Evolutionary conservation across 2,113 vertebrate genomes (phyloP), one percentile per base, ranked within the genome.

Genomic region (Brachypodius melanocephalos): DNA sequence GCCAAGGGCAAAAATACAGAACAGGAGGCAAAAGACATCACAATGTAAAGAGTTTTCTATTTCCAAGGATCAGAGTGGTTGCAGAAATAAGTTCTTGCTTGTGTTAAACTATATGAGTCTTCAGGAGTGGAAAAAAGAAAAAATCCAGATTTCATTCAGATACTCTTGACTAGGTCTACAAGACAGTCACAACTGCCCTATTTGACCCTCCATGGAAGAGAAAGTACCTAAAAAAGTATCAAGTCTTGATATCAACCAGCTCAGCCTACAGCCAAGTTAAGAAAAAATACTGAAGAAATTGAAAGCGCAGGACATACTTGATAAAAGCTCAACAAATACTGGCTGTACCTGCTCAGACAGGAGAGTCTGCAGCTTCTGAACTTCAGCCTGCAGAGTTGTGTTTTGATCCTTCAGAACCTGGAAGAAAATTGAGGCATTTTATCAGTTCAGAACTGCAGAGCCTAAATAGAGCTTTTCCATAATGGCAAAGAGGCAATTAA

Each of bases 401-500:
- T 98, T 98, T 82, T 98, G 97, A 80, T 98, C 97, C 92, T 95
- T 97, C 46, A 98, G 88, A 96, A 96, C 86, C 98, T 98, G 75
- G 32, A 96, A 97, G 31, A 49, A 75, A 96, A 96, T 85, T 18
- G n/a, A 67, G 78, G 40, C 38, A 38, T 25, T 75, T 0, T 17
- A 85, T 76, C 81, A 95, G 31, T 57, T 92, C 66, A 63, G 72
- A 92, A 79, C 24, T 61, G 54, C n/a, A 68, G 32, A 48, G 25
- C 28, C 14, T 17, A 81, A 87, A 38, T 55, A 40, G 31, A 76
- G 54, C 48, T 61, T 68, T 74, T 93, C 67, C 58, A 58, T 90
- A 55, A 46, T 12, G 19, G 58, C 72, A 73, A 12, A 4, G 10
- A 93, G 22, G 40, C 84, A 85, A 95, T 77, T 88, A 85, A 92